Percentiles rank a stretch among this genome's conserved stretches.
These are phyloP conservation scores for Macrosteles quadrilineatus DNA, from an alignment of 1,140 invertebrate genomes.

Conservation along the genomic window DNA sequence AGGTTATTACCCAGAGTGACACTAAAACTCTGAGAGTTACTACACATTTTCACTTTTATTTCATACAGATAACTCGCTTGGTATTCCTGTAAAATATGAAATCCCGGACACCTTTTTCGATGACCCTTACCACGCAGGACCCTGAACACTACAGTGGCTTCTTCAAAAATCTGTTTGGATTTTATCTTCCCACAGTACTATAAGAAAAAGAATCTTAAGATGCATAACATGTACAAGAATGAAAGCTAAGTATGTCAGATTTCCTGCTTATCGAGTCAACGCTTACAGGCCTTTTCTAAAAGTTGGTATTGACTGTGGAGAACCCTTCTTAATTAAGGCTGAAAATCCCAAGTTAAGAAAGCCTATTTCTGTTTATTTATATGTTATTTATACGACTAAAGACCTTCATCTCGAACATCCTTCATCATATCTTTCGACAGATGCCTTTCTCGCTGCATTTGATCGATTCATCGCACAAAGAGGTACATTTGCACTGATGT, in stretches of 20 bases:
- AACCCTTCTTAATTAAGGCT: slow-evolving; percentile 34
- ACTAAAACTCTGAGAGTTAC: too few relatives aligned
- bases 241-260: slow-evolving; percentile 2
- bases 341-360: slow-evolving; percentile 44
- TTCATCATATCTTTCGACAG: slow-evolving; percentile 42
- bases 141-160: not conserved
- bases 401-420: slow-evolving; percentile 48
- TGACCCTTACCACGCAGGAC: slow-evolving; percentile 19
- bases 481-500: too few relatives aligned
- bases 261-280: not conserved
- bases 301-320: slow-evolving; percentile 35
- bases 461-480: slow-evolving; percentile 43
- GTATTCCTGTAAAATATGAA: too few relatives aligned
- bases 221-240: slow-evolving; percentile 19
- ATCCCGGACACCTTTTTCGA: too few relatives aligned
- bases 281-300: slow-evolving; percentile 34
- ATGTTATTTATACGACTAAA: slow-evolving; percentile 42
- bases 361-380: too few relatives aligned
- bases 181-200: not conserved
- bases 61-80: too few relatives aligned
- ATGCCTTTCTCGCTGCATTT: slow-evolving; percentile 45
- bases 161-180: slow-evolving; percentile 18
- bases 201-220: slow-evolving; percentile 5
- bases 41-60: too few relatives aligned
- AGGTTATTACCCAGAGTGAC: too few relatives aligned